Evolutionary conservation across 2,888 invertebrate genomes (phyloP).

Genomic region (Pachymerium ferrugineum): DNA sequence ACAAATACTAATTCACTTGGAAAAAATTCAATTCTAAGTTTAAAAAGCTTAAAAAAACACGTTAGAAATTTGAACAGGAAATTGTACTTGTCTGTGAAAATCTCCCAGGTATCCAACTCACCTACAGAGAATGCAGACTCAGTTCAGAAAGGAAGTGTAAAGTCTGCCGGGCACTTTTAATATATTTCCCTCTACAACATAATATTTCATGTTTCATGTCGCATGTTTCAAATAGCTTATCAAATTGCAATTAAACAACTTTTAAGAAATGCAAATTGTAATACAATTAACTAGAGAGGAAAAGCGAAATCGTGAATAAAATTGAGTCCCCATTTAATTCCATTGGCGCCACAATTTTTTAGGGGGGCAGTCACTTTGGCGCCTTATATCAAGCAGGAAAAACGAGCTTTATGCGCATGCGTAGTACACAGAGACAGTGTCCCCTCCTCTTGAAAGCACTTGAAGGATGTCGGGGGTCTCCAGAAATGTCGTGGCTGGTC

Average conservation of each 20-base stretch:
- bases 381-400: not conserved
- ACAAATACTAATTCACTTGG: too few species aligned
- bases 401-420: not conserved
- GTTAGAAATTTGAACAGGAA: not conserved
- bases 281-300: not conserved
- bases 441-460: not conserved
- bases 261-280: not conserved
- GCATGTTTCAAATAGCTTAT: too few species aligned
- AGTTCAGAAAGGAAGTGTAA: not conserved
- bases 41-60: not conserved
- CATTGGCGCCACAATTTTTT: not conserved
- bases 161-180: not conserved
- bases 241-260: too few species aligned
- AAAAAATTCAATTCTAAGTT: too few species aligned
- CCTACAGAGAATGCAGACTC: not conserved
- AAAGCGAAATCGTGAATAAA: not conserved
- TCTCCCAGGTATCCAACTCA: not conserved
- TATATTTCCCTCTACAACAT: too few species aligned
- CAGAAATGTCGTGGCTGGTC: not conserved
- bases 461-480: not conserved
- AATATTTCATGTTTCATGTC: too few species aligned
- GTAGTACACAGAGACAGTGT: not conserved
- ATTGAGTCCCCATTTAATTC: not conserved
- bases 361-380: not conserved
- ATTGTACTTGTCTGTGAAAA: not conserved